These are phyloP conservation scores for Microcebus jonahi DNA, from an alignment of 2,113 vertebrate species.

Conservation along the genomic window DNA sequence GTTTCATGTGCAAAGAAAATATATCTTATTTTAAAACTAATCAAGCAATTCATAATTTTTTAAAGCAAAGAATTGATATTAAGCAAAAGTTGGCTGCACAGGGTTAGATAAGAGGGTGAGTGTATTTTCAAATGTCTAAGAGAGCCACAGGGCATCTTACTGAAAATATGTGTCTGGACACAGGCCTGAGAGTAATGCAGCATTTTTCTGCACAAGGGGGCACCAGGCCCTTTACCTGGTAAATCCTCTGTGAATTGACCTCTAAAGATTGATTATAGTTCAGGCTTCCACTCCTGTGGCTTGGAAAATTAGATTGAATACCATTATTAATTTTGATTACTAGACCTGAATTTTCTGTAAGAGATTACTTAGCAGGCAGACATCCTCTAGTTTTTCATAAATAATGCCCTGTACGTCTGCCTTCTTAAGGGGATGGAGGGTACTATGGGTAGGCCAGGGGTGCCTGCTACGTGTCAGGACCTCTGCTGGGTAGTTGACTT, in stretches of 20 bases:
- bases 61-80: not conserved
- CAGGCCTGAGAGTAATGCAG: not conserved
- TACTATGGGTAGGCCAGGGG: not conserved
- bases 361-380: conserved; percentile 63
- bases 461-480: not conserved
- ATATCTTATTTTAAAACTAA: conserved; percentile 2
- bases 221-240: conserved; percentile 52
- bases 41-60: not conserved
- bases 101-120: not conserved
- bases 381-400: conserved; percentile 48
- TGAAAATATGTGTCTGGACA: not conserved
- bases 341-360: conserved; percentile 72
- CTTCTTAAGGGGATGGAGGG: not conserved
- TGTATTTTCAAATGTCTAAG: not conserved
- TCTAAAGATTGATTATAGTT: conserved; percentile 77
- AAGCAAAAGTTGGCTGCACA: not conserved
- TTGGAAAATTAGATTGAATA: conserved; percentile 81
- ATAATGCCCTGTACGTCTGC: not conserved
- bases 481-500: not conserved
- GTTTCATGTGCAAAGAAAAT: not conserved
- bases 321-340: conserved; percentile 81
- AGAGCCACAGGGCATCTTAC: not conserved
- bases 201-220: conserved; percentile 38
- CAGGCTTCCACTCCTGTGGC: conserved; percentile 78
- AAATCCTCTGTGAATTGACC: conserved; percentile 71